phyloP scores from a whole-genome alignment of 2,888 invertebrate genomes.

The Rugalucina vietnamica region DNA sequence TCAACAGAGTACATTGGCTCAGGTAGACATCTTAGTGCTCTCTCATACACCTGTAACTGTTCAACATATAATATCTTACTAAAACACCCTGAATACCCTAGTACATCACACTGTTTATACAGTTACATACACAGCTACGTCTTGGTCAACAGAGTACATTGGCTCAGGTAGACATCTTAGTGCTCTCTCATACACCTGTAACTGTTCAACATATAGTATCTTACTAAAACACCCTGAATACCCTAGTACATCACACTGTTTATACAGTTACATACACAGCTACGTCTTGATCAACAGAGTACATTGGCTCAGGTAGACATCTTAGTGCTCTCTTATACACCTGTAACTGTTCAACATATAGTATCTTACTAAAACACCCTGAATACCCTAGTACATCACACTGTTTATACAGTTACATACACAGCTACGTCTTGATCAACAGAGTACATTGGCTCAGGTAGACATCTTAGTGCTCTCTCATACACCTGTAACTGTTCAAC shows the following conservation, averaged over 20 bases:
- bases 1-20: conserved; percentile 62
- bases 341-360: conserved; percentile 62
- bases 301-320: conserved; percentile 70
- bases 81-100: too few relatives aligned
- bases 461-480: conserved; percentile 73
- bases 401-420: conserved; percentile 69
- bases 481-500: conserved; percentile 70
- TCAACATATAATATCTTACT: background rate
- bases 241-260: too few relatives aligned
- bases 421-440: conserved; percentile 64
- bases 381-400: too few relatives aligned
- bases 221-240: too few relatives aligned
- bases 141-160: conserved; percentile 57
- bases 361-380: too few relatives aligned
- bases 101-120: too few relatives aligned
- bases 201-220: conserved; percentile 55
- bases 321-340: conserved; percentile 74
- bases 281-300: conserved; percentile 58
- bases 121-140: conserved; percentile 68
- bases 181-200: conserved; percentile 74
- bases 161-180: conserved; percentile 72
- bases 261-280: conserved; percentile 72
- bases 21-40: conserved; percentile 74
- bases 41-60: conserved; percentile 73
- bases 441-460: conserved; percentile 68